Evolutionary conservation across 1,140 invertebrate genomes (phyloP), one percentile per base, ranked within the genome.

Genomic region (Diabrotica virgifera): DNA sequence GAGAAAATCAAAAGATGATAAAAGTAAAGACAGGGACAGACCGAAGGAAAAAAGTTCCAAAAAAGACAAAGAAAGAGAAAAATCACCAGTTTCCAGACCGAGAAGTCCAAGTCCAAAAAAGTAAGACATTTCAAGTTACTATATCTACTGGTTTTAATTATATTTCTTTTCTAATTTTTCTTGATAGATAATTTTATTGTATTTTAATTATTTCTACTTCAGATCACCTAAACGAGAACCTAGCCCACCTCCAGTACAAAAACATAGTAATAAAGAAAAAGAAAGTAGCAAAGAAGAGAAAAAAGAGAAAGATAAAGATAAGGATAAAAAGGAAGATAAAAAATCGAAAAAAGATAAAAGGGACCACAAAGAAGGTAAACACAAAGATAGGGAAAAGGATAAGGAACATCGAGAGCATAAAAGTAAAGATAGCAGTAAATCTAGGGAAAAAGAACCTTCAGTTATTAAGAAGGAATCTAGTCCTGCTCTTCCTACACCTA

Each of bases 21-120:
- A 86, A 66, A 84, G 85, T 71, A 87, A 90, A 6, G 88, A 87
- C 60, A 84, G 83, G 70, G 73, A 82, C 11, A 87, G 85, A 76
- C 82, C 46, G 81, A 82, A 80, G 63, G 89, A 88, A 71, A 89
- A 89, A 13, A 80, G 80, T 64, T 86, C 86, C 84, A 87, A 69
- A 59, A 68, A 67, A 36, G 70, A 69, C 11, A 69, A 67, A 11
- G 80, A 82, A 9, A 76, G 80, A 75, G 70, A 75, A 65, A 67
- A 80, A 36, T 61, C 59, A 56, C 64, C 69, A 38, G 11, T 52
- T 35, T 5, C 50, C 5, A 70, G 59, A 65, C 38, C 55, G 36
- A 66, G 59, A 64, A 73, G 71, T 66, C 64, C 66, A 3, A 70
- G 64, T 24, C 73, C 73, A 50, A 74, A 70, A 67, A 65, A 65